A percentile compares a stretch with the other conserved stretches of the same genome.
Evolutionary conservation across 2,113 vertebrate species (phyloP).

Genomic region (Pao palembangensis): DNA sequence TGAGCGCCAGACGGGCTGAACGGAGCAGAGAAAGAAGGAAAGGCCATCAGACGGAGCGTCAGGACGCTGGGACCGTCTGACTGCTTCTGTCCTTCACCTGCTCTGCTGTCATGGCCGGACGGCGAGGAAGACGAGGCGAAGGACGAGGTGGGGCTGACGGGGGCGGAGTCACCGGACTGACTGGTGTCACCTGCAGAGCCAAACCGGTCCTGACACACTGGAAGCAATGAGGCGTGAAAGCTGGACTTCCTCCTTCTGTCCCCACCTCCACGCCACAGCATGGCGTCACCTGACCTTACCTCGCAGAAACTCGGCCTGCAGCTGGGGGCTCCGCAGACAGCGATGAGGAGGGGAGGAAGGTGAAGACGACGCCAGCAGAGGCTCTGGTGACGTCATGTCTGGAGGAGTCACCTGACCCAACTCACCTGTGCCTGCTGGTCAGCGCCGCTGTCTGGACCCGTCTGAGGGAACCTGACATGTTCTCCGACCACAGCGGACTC

Average conservation of each 20-base stretch:
- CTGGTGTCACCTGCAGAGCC: background rate
- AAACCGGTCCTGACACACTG: slow-evolving; percentile 25
- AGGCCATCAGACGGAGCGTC: background rate
- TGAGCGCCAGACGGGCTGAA: slow-evolving; percentile 39
- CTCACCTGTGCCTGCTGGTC: too few relatives aligned
- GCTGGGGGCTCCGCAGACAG: slow-evolving; percentile 29
- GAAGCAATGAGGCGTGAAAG: background rate
- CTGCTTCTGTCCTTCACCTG: slow-evolving; percentile 6
- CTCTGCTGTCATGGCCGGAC: background rate
- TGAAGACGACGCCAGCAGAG: slow-evolving; percentile 3
- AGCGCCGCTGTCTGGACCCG: too few relatives aligned
- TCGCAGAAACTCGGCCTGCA: slow-evolving; percentile 40
- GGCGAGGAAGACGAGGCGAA: slow-evolving; percentile 1
- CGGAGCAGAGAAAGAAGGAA: background rate
- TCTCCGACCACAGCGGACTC: background rate
- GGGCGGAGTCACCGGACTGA: slow-evolving; percentile 2
- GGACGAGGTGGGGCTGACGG: background rate
- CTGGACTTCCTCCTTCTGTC: too few relatives aligned
- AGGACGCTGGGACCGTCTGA: too few relatives aligned
- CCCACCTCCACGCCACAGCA: background rate
- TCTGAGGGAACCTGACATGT: background rate
- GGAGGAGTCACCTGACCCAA: background rate
- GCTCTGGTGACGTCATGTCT: background rate
- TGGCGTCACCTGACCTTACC: slow-evolving; percentile 8
- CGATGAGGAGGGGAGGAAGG: slow-evolving; percentile 6